Conservation (phyloP, 2,888 invertebrate species). For the Neocrepidodera transversa region DNA sequence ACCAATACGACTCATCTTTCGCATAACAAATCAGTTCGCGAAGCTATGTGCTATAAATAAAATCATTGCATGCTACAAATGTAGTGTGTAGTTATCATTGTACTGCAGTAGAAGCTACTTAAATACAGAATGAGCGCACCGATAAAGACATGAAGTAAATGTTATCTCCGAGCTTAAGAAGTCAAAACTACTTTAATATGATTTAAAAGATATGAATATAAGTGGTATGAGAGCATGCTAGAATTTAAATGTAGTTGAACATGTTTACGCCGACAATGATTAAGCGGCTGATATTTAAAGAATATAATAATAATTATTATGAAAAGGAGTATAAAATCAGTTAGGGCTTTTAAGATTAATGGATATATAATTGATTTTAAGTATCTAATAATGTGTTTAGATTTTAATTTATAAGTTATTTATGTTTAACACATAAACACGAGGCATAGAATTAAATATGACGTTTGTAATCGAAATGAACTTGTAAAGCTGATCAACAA, state of each 20-base stretch:
- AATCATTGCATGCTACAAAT: too few relatives aligned
- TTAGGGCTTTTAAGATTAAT: background rate
- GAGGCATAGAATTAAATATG: too few relatives aligned
- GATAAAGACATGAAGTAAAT: constrained; percentile 24
- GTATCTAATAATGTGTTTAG: constrained; percentile 1
- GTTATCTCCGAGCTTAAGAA: constrained; percentile 15
- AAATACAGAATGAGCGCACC: constrained; percentile 15
- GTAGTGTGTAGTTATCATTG: constrained; percentile 6
- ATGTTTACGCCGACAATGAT: background rate
- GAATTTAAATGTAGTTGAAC: constrained; percentile 6
- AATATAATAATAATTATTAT: constrained; percentile 7
- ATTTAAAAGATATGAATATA: constrained; percentile 16
- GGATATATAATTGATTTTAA: constrained; percentile 4
- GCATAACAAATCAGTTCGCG: too few relatives aligned
- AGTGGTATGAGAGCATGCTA: constrained; percentile 17
- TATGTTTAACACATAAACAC: constrained; percentile 1
- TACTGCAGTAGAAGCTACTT: constrained; percentile 15
- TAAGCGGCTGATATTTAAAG: constrained; percentile 3
- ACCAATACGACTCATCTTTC: too few relatives aligned
- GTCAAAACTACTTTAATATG: constrained; percentile 18
- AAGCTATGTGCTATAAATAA: too few relatives aligned
- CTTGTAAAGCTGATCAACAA: too few relatives aligned
- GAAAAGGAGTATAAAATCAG: constrained; percentile 1
- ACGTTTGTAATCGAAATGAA: too few relatives aligned
- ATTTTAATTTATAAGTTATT: constrained; percentile 6